Percentiles rank a stretch among this genome's conserved stretches.
phyloP scores from a whole-genome alignment of 2,113 vertebrate species.

The Cichladusa arquata region DNA sequence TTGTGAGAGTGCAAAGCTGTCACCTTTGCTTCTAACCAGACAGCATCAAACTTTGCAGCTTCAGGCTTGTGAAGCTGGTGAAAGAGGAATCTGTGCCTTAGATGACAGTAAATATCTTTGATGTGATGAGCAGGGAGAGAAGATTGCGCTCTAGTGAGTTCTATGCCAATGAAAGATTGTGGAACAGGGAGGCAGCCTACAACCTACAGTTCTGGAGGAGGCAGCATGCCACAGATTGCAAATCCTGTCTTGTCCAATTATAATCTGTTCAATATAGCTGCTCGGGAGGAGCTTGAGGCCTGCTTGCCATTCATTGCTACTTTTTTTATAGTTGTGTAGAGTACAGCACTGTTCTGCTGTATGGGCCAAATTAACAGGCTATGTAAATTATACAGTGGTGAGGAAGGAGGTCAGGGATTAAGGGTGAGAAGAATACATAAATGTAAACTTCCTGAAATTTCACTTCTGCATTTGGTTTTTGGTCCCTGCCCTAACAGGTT shows the following conservation, averaged over 20 bases:
- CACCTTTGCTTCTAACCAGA: conserved; percentile 8
- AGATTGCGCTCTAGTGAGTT: not conserved
- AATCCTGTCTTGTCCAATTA: not conserved
- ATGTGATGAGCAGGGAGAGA: not conserved
- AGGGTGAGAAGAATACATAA: not conserved
- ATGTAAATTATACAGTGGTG: not conserved
- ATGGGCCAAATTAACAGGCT: not conserved
- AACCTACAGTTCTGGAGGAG: not conserved
- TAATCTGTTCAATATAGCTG: not conserved
- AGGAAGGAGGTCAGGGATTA: not conserved
- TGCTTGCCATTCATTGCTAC: not conserved
- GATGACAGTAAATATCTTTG: not conserved
- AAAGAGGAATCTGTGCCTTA: not conserved
- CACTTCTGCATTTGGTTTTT: not conserved
- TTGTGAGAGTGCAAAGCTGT: not conserved
- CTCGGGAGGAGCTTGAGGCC: not conserved
- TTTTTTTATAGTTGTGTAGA: not conserved
- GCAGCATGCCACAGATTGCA: not conserved
- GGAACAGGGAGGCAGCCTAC: not conserved
- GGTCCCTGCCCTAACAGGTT: not conserved
- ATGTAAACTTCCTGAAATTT: not conserved
- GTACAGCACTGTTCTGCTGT: not conserved
- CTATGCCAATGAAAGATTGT: not conserved
- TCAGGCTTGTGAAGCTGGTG: conserved; percentile 13
- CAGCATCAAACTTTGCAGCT: conserved; percentile 11